A percentile compares a stretch with the other conserved stretches of the same genome.
phyloP scores from a whole-genome alignment of 2,797 vertebrate genomes.

The Lophius americanus region DNA sequence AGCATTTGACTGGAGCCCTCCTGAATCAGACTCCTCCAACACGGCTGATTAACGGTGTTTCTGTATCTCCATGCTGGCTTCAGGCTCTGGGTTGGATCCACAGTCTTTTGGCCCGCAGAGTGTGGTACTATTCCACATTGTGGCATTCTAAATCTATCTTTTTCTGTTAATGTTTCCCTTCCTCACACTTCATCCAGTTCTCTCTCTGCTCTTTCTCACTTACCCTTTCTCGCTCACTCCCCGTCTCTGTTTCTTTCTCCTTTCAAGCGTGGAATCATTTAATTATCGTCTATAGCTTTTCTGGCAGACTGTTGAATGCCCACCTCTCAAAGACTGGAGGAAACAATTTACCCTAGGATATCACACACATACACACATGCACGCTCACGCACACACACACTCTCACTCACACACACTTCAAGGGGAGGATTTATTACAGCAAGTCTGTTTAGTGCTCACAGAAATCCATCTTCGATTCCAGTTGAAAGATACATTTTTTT shows the following conservation, averaged over 20 bases:
- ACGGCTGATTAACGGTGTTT: slow-evolving; percentile 69
- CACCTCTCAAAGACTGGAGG: slow-evolving; percentile 81
- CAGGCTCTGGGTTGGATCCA: slow-evolving; percentile 51
- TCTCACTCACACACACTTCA: slow-evolving; percentile 57
- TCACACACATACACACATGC: slow-evolving; percentile 60
- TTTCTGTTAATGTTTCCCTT: slow-evolving; percentile 56
- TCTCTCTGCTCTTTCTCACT: slow-evolving; percentile 33
- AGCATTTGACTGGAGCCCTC: slow-evolving; percentile 58
- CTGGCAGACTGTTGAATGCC: slow-evolving; percentile 85
- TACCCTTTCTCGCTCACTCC: slow-evolving; percentile 28
- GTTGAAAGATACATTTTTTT: slow-evolving; percentile 60
- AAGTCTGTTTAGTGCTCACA: slow-evolving; percentile 73
- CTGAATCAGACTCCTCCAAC: slow-evolving; percentile 62
- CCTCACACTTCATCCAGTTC: slow-evolving; percentile 41
- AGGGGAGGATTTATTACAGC: slow-evolving; percentile 76
- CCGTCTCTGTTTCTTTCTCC: slow-evolving; percentile 75
- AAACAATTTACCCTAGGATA: slow-evolving; percentile 82
- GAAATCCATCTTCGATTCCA: slow-evolving; percentile 69
- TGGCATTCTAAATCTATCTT: slow-evolving; percentile 54
- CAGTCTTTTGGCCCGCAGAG: slow-evolving; percentile 63
- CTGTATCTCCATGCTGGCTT: slow-evolving; percentile 67
- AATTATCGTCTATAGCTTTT: slow-evolving; percentile 86
- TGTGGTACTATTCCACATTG: slow-evolving; percentile 65
- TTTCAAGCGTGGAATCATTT: slow-evolving; percentile 83
- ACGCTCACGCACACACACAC: slow-evolving; percentile 22